These are phyloP conservation scores for Balaeniceps rex DNA, from an alignment of 2,113 vertebrate species.

Conservation along the genomic window DNA sequence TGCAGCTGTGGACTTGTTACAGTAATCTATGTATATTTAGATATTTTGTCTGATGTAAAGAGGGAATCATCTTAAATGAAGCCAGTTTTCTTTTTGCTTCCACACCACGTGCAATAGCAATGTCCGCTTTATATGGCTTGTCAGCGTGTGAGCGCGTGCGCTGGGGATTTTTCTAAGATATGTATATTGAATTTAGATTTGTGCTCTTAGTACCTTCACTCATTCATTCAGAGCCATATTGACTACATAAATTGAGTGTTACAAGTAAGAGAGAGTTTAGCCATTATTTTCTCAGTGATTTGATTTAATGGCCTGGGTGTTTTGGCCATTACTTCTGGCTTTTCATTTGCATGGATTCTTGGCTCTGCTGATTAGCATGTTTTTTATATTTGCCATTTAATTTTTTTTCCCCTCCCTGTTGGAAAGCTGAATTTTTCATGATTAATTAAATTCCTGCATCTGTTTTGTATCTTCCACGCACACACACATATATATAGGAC, in stretches of 20 bases:
- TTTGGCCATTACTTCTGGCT: slow-evolving; percentile 59
- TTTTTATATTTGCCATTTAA: slow-evolving; percentile 36
- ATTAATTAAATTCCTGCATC: slow-evolving; percentile 21
- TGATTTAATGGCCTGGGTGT: slow-evolving; percentile 69
- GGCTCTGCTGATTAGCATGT: slow-evolving; percentile 41
- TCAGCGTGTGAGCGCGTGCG: background rate
- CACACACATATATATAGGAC: background rate
- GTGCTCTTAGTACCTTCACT: slow-evolving; percentile 65
- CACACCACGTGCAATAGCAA: background rate
- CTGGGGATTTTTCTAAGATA: slow-evolving; percentile 53
- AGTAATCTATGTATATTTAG: background rate
- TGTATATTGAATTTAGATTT: slow-evolving; percentile 69
- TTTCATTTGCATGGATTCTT: slow-evolving; percentile 69
- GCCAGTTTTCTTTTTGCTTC: background rate
- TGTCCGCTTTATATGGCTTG: background rate
- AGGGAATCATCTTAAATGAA: background rate
- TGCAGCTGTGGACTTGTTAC: background rate
- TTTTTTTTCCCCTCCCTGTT: background rate
- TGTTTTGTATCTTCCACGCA: background rate
- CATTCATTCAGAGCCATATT: slow-evolving; percentile 71
- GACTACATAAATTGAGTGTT: slow-evolving; percentile 76
- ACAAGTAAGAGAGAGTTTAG: slow-evolving; percentile 76
- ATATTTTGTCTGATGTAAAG: background rate
- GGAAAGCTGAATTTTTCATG: background rate
- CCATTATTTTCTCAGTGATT: slow-evolving; percentile 75